Base-by-base conservation (phyloP, 2,888 invertebrate genomes). In the Cremastobaeus sp. region DNA sequence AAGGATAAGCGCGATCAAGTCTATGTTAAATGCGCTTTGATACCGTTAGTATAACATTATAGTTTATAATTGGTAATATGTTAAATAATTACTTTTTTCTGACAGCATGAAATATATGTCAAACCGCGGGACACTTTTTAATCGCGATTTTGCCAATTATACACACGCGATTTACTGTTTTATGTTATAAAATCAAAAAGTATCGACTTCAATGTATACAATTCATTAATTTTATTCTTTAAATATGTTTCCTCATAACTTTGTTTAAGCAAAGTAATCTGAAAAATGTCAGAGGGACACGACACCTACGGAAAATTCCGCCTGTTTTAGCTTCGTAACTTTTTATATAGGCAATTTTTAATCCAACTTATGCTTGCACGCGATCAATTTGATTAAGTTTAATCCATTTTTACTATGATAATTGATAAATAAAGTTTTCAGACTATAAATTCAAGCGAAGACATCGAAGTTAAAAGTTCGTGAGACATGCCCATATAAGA, bases 261-360 rank as follows among this genome's bases (percentile, higher is more conserved):
- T 50, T n/a, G n/a, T 20, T 14, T n/a, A 35, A 34, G 15, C 17
- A 50, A 50, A 50, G 25, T 37, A 35, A 52, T 37, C 11, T 25
- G 20, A 21, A 52, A 37, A 52, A 1, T 52, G 37, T 48, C 48
- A 32, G 48, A 48, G 48, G 32, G 32, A 48, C 48, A 48, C 11
- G 21, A 9, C 54, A 39, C 4, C 28, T 37, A 28, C 17, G 39
- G 43, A 9, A 15, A 37, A 17, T 28, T 11, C 30, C 39, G 28
- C 28, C 5, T 6, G 18, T 39, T 39, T 15, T 15, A 17, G 39
- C 28, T 25, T 25, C 12, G 17, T 17, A 39, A 39, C 20, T 39
- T 39, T 54, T 54, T 28, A 39, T 54, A 54, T 11, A 54, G 30
- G 6, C 37, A 25, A 39, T 54, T 54, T 54, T 17, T 4, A 54